These are phyloP conservation scores for Lophius americanus DNA, from an alignment of 2,797 vertebrate genomes.

Conservation along the genomic window DNA sequence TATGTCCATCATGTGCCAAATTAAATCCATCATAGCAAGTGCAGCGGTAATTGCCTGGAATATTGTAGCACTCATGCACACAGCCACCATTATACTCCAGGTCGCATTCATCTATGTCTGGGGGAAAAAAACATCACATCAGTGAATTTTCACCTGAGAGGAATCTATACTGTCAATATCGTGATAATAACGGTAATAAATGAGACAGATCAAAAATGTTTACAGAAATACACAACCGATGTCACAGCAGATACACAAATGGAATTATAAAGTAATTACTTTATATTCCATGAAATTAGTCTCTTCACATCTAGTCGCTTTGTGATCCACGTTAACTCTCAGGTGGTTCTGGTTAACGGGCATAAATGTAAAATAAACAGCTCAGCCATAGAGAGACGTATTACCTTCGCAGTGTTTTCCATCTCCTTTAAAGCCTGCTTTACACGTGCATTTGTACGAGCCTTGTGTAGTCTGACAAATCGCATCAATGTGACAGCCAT, in stretches of 20 bases:
- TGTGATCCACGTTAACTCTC: background rate
- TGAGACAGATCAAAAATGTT: background rate
- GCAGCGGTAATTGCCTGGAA: slow-evolving; percentile 97
- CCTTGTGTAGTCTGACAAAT: slow-evolving; percentile 93
- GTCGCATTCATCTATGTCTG: slow-evolving; percentile 97
- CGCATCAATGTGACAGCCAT: slow-evolving; percentile 95
- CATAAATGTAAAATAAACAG: slow-evolving; percentile 16
- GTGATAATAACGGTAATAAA: too few species aligned
- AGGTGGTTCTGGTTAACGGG: background rate
- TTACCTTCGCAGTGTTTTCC: slow-evolving; percentile 93
- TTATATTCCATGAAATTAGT: too few species aligned
- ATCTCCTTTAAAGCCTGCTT: slow-evolving; percentile 92
- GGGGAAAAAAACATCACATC: slow-evolving; percentile 65
- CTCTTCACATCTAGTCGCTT: background rate
- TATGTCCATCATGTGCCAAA: slow-evolving; percentile 96
- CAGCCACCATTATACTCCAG: slow-evolving; percentile 94
- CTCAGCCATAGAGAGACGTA: slow-evolving; percentile 6
- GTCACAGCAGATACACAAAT: background rate
- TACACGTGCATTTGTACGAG: slow-evolving; percentile 96
- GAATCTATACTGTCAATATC: too few species aligned
- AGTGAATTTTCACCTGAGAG: slow-evolving; percentile 43
- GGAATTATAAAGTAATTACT: background rate
- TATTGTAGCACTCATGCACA: slow-evolving; percentile 97
- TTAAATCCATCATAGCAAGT: slow-evolving; percentile 96
- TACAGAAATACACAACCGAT: background rate